Conservation (phyloP, 2,797 vertebrate genomes). For the Mormyrus hasselquistii region DNA sequence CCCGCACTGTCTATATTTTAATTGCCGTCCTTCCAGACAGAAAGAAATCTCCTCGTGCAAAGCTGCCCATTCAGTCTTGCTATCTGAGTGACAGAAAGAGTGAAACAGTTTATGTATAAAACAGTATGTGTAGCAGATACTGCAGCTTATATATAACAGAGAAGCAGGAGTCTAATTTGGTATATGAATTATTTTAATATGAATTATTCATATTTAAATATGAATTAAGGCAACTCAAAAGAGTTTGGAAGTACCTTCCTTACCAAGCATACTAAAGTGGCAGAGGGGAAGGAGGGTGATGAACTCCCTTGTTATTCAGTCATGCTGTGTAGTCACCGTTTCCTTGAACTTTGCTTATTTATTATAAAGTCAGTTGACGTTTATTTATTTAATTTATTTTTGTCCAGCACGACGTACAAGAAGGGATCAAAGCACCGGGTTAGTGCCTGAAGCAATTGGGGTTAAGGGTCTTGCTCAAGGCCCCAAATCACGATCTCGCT, state of each 20-base stretch:
- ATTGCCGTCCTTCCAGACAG: conserved; percentile 16
- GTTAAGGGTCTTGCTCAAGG: neutral
- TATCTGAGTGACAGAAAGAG: conserved; percentile 5
- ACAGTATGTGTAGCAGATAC: neutral
- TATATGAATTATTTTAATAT: neutral
- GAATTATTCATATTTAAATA: too few species aligned
- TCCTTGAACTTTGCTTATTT: neutral
- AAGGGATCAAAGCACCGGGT: neutral
- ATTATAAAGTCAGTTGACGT: neutral
- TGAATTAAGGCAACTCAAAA: neutral
- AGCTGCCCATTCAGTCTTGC: conserved; percentile 16
- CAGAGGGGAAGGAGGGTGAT: neutral
- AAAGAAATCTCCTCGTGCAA: conserved; percentile 20
- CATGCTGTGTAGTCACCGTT: neutral
- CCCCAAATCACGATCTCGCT: neutral
- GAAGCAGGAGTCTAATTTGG: neutral
- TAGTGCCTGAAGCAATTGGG: neutral
- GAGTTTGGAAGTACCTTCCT: neutral
- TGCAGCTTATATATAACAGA: neutral
- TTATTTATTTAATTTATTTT: neutral
- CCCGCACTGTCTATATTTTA: conserved; percentile 32
- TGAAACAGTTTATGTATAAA: neutral
- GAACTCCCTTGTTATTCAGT: conserved; percentile 1
- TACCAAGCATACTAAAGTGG: neutral
- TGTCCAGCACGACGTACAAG: neutral